Evolutionary conservation across 2,113 vertebrate genomes (phyloP).

Genomic region (Tupaia tana): DNA sequence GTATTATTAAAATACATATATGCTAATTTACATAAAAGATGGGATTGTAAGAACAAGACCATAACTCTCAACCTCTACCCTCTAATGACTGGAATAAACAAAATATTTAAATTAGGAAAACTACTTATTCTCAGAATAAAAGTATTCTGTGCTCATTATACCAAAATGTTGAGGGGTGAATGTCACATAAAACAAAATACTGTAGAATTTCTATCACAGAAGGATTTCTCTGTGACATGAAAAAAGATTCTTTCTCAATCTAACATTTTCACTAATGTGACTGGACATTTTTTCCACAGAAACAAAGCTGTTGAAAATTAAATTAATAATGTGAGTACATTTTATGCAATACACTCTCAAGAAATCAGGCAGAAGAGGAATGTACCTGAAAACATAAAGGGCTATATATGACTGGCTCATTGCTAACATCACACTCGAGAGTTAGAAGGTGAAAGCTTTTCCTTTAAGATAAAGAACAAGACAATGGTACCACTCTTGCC

Average conservation of each 20-base stretch:
- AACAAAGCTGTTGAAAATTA: neutral
- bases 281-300: neutral
- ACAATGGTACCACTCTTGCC: too few species aligned
- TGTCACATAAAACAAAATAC: neutral
- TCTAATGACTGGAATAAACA: conserved; percentile 15
- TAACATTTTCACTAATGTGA: neutral
- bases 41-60: neutral
- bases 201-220: neutral
- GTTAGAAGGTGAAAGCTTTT: too few species aligned
- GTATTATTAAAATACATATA: conserved; percentile 6
- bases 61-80: neutral
- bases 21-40: neutral
- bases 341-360: too few species aligned
- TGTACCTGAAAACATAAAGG: too few species aligned
- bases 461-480: too few species aligned
- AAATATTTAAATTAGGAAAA: conserved; percentile 30
- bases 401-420: too few species aligned
- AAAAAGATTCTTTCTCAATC: neutral
- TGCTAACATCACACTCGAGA: too few species aligned
- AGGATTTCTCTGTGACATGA: neutral
- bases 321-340: neutral
- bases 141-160: neutral
- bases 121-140: neutral
- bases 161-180: neutral
- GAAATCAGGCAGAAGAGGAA: too few species aligned